These are phyloP conservation scores for Hypomesus transpacificus DNA, from an alignment of 2,113 vertebrate species.

Conservation along the genomic window DNA sequence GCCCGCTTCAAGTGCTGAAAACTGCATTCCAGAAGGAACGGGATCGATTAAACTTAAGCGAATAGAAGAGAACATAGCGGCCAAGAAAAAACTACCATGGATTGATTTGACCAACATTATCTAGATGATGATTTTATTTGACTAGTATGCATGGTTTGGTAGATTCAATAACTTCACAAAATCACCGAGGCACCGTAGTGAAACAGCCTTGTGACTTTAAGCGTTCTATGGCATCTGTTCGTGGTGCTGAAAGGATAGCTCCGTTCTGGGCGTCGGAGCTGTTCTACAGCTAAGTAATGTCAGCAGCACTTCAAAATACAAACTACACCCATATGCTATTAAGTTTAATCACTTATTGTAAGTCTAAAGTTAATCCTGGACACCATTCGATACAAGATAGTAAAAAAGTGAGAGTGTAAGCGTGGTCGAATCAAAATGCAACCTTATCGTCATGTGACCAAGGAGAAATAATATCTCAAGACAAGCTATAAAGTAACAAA, in stretches of 20 bases:
- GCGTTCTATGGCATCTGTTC: conserved; percentile 75
- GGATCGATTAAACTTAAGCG: conserved; percentile 46
- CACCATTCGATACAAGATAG: conserved; percentile 27
- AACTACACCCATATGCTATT: background rate
- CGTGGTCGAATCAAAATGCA: conserved; percentile 72
- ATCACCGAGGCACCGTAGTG: conserved; percentile 13
- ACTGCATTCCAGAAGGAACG: conserved; percentile 68
- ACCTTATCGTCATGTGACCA: conserved; percentile 77
- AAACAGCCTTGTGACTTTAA: conserved; percentile 34
- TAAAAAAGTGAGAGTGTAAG: conserved; percentile 72
- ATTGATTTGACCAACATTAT: background rate
- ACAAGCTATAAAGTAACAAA: conserved; percentile 62
- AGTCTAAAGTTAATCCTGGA: conserved; percentile 30
- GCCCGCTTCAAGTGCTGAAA: conserved; percentile 74
- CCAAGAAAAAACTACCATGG: background rate
- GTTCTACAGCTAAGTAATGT: background rate
- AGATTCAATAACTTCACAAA: conserved; percentile 36
- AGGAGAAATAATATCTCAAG: conserved; percentile 64
- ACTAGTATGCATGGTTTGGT: conserved; percentile 1
- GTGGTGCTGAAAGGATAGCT: conserved; percentile 75
- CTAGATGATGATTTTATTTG: background rate
- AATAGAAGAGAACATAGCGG: conserved; percentile 6
- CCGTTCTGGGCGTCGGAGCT: conserved; percentile 21
- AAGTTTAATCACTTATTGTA: conserved; percentile 3
- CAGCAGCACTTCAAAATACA: conserved; percentile 1